Evolutionary conservation across 1,140 invertebrate species (phyloP), one percentile per base, ranked within the genome.

Genomic region (Lineus longissimus): DNA sequence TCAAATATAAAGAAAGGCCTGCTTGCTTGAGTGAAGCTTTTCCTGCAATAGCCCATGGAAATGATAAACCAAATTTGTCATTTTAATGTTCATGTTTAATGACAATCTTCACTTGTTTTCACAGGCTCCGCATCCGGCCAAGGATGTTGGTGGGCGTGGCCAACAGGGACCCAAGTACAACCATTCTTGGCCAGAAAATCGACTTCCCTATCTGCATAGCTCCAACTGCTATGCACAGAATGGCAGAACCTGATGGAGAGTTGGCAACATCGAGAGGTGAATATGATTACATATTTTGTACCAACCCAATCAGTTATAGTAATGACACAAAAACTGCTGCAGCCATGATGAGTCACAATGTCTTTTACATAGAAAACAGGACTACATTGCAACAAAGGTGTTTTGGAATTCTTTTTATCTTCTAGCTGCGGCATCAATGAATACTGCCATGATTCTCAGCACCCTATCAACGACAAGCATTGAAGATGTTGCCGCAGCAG

Each of bases 201-300:
- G 82, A 86, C 2, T 88, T 92, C 83, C 95, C 95, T 0, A 78
- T 97, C 27, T 93, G 92, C 2, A 88, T 97, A 58, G 88, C 94
- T 0, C 93, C 95, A 1, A 91, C 92, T 2, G 94, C 94, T 0
- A 94, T 96, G 91, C 94, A 97, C 74, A 87, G 86, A 72, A 90
- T 98, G 91, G 70, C 70, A 19, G 63, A 73, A 93, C 94, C 0
- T 90, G 89, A 94, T 55, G 95, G 95, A 13, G 94, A 98, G 85
- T 82, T 88, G 62, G 94, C 90, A 43, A 93, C 87, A 78, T 92
- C 86, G 0, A 89, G 81, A 87, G 91, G 91, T 92, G 83, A 41
- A 13, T 43, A 31, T n/a, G n/a, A 27, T 25, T 17, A 29, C 1
- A n/a, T 43, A 13, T 43, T 13, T 43, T 43, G n/a, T 43, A 43